Conservation (phyloP, 2,888 invertebrate genomes). For the Pristionchus entomophagus region DNA sequence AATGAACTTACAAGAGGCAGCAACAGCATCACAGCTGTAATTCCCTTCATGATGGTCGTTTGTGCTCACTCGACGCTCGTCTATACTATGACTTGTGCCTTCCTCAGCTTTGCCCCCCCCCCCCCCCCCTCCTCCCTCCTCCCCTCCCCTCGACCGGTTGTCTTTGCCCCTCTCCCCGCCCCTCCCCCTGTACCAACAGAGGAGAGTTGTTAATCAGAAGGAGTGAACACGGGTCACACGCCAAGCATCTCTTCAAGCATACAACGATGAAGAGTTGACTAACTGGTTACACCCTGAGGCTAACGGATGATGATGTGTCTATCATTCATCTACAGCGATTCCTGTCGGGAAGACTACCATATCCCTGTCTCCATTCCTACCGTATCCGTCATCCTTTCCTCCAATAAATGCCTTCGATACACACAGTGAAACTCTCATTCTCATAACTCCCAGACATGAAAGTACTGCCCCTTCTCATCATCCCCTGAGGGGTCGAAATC, state of each 20-base stretch:
- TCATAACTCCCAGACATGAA: no score
- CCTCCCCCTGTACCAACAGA: slow-evolving; percentile 10
- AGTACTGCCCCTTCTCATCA: no score
- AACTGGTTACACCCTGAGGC: slow-evolving; percentile 3
- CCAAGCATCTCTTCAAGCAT: background rate
- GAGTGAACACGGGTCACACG: slow-evolving; percentile 35
- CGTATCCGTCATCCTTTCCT: no score
- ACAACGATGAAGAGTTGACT: no score
- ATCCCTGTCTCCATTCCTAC: no score
- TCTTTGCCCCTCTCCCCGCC: background rate
- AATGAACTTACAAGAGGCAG: slow-evolving; percentile 11
- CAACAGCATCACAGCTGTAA: background rate
- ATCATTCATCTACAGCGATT: no score
- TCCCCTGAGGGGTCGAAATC: background rate
- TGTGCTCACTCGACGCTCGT: background rate
- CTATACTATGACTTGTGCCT: slow-evolving; percentile 29
- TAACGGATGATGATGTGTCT: background rate
- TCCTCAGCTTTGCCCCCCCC: background rate
- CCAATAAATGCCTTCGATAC: no score
- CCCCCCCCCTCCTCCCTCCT: background rate
- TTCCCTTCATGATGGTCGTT: slow-evolving; percentile 1
- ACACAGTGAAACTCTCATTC: no score
- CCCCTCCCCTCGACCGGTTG: background rate
- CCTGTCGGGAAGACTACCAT: no score
- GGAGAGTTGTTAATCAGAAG: slow-evolving; percentile 1